Conservation (phyloP, 2,888 invertebrate genomes). For the Chrysotoxum bicinctum region DNA sequence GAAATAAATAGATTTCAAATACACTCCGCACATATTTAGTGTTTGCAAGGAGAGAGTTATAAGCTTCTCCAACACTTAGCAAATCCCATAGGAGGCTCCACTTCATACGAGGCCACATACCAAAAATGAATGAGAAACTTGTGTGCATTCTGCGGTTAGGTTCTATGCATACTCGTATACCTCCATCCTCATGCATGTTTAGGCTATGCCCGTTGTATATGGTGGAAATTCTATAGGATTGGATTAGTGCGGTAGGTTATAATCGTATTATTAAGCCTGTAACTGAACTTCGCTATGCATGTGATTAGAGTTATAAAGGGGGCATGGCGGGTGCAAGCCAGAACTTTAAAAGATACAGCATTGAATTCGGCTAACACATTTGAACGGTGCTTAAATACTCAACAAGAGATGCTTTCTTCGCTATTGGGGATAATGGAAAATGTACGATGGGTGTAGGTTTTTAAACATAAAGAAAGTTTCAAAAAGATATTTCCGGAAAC, state of each 20-base stretch:
- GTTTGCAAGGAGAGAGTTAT: slow-evolving; percentile 28
- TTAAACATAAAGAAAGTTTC: neutral
- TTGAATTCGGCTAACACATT: slow-evolving; percentile 14
- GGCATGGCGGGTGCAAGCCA: neutral
- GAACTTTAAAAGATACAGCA: slow-evolving; percentile 44
- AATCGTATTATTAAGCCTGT: slow-evolving; percentile 67
- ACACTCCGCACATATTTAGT: slow-evolving; percentile 33
- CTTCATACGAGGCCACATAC: slow-evolving; percentile 1
- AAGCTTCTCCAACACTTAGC: slow-evolving; percentile 39
- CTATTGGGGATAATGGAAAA: neutral
- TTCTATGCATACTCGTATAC: slow-evolving; percentile 17
- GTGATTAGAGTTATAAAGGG: slow-evolving; percentile 24
- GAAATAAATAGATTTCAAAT: slow-evolving; percentile 39
- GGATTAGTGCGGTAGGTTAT: slow-evolving; percentile 65
- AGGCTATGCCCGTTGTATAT: slow-evolving; percentile 4
- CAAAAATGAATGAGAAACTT: slow-evolving; percentile 52
- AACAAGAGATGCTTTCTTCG: neutral
- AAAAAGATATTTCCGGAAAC: neutral
- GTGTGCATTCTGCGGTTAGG: slow-evolving; percentile 65
- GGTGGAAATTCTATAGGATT: slow-evolving; percentile 35
- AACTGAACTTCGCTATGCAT: slow-evolving; percentile 57
- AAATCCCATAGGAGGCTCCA: slow-evolving; percentile 16
- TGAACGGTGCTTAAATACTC: slow-evolving; percentile 42
- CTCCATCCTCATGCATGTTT: neutral
- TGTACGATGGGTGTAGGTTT: neutral